A percentile compares a stretch with the other conserved stretches of the same genome.
Evolutionary conservation across 2,113 vertebrate genomes (phyloP).

Genomic region (Zingel zingel): DNA sequence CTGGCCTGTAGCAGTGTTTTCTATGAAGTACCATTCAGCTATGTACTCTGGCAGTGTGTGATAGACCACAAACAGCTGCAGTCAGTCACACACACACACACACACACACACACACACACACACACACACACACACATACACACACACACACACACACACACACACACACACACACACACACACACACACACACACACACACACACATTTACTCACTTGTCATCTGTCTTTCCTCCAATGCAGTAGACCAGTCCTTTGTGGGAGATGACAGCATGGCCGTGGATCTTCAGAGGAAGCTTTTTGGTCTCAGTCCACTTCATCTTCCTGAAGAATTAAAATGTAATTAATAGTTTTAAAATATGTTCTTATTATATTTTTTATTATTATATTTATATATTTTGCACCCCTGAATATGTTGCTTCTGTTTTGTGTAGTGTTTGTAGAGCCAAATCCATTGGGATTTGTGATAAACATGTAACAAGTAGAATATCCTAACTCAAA

Average conservation of each 20-base stretch:
- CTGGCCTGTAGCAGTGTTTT: conserved; percentile 14
- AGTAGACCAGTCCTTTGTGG: conserved; percentile 93
- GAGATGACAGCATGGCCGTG: conserved; percentile 95
- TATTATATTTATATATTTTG: too few species aligned
- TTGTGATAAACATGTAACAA: neutral
- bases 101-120: conserved; percentile 26
- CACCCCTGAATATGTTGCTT: neutral
- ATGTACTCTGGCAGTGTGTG: conserved; percentile 51
- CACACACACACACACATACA: conserved; percentile 20
- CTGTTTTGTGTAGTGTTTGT: neutral
- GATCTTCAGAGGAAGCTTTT: conserved; percentile 95
- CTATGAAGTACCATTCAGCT: conserved; percentile 1
- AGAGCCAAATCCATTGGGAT: neutral
- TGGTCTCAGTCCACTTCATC: conserved; percentile 94
- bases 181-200: conserved; percentile 43
- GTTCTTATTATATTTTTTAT: too few species aligned
- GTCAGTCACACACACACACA: conserved; percentile 10
- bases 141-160: conserved; percentile 24
- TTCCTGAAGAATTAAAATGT: conserved; percentile 79
- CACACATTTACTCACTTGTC: conserved; percentile 91
- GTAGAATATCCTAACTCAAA: neutral
- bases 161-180: conserved; percentile 30
- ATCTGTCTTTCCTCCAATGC: conserved; percentile 98
- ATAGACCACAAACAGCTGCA: conserved; percentile 72
- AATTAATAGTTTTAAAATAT: neutral